phyloP scores from a whole-genome alignment of 2,797 vertebrate genomes.

The Xiphophorus birchmanni region DNA sequence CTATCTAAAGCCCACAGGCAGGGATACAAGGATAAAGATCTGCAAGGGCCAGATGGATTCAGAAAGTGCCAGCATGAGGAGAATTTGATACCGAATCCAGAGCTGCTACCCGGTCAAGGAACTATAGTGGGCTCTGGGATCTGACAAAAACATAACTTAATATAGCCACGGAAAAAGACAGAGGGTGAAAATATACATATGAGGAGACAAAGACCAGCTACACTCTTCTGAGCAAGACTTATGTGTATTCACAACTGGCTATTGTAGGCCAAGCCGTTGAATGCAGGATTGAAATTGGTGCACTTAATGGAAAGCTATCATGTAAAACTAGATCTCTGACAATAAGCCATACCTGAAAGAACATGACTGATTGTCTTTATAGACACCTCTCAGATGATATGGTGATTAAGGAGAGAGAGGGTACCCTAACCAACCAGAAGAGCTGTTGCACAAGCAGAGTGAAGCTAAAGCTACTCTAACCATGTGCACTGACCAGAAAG shows the following conservation, averaged over 20 bases:
- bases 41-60: constrained; percentile 67
- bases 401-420: constrained; percentile 46
- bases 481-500: constrained; percentile 54
- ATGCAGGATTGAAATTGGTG: constrained; percentile 66
- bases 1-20: constrained; percentile 62
- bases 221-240: constrained; percentile 54
- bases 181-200: constrained; percentile 60
- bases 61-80: constrained; percentile 76
- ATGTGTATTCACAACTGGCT: constrained; percentile 67
- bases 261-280: constrained; percentile 67
- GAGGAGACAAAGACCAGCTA: constrained; percentile 35
- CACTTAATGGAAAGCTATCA: constrained; percentile 65
- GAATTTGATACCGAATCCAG: constrained; percentile 81
- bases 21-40: constrained; percentile 73
- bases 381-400: constrained; percentile 57
- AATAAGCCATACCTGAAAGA: constrained; percentile 61
- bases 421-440: constrained; percentile 26
- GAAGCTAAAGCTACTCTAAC: constrained; percentile 37
- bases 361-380: constrained; percentile 63
- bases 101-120: constrained; percentile 75
- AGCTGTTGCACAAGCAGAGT: constrained; percentile 32
- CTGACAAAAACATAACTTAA: constrained; percentile 86
- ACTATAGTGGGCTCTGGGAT: constrained; percentile 82
- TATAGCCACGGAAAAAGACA: constrained; percentile 71
- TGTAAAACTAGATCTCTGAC: constrained; percentile 40